Conservation (phyloP, 2,113 vertebrate genomes). For the rat (Rattus norvegicus) region GRCr8 NC_086020.1:62713501-62714000, state of each 20-base stretch:
- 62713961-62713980: neutral
- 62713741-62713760: neutral
- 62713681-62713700: conserved; percentile 3
- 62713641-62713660: neutral
- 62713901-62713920: conserved; percentile 30
- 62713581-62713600: no score
- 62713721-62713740: neutral
- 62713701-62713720: neutral
- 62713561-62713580: rapidly evolving
- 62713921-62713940: neutral
- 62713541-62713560: neutral
- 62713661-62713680: neutral
- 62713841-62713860: neutral
- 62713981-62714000: neutral
- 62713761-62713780: neutral
- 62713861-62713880: neutral
- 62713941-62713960: neutral
- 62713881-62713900: neutral
- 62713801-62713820: neutral
- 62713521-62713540: neutral
- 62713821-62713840: neutral
- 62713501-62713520: neutral
- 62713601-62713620: no score
- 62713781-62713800: neutral
- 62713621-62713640: rapidly evolving